Evolutionary conservation across 2,113 vertebrate species (phyloP).

Genomic region (Apteryx owenii): DNA sequence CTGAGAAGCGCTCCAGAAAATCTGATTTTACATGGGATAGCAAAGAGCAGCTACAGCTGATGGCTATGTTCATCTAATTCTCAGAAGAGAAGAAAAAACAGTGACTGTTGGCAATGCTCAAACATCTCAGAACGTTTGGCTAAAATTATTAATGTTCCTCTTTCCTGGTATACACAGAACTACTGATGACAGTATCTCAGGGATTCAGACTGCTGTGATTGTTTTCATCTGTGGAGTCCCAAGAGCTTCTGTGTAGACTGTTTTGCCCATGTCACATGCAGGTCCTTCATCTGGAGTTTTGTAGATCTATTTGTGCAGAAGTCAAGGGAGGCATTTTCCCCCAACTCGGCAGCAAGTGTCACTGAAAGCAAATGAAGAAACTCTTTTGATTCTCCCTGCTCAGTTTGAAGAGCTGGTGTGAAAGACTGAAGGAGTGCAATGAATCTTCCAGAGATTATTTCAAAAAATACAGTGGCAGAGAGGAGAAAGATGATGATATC

Average conservation of each 20-base stretch:
- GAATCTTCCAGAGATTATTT: not conserved
- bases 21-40: not conserved
- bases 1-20: not conserved
- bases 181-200: not conserved
- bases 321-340: not conserved
- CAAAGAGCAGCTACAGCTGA: not conserved
- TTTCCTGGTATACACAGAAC: not conserved
- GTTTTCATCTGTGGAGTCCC: not conserved
- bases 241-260: not conserved
- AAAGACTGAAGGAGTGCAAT: not conserved
- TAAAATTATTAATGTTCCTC: not conserved
- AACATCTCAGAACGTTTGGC: not conserved
- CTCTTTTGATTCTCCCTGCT: not conserved
- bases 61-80: not conserved
- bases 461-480: not conserved
- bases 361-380: not conserved
- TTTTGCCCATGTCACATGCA: accelerated
- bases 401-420: not conserved
- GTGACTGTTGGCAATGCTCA: not conserved
- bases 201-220: not conserved
- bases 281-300: not conserved
- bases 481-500: not conserved
- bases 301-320: not conserved
- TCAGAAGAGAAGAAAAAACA: not conserved
- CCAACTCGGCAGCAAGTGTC: too few species aligned